Conservation (phyloP, 2,113 vertebrate genomes). For the Seriola quinqueradiata region DNA sequence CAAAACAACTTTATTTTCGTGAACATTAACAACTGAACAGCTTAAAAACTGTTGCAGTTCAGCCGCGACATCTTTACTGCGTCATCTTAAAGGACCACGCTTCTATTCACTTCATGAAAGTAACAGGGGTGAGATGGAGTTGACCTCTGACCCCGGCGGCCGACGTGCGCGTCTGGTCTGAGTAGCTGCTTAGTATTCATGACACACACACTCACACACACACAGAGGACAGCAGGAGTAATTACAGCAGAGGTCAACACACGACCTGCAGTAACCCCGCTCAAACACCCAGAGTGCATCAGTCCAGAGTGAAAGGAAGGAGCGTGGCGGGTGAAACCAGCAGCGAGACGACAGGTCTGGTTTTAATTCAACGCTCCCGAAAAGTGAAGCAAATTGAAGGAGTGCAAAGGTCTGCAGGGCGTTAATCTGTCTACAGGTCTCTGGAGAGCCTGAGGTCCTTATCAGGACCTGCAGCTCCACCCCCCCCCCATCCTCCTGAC, state of each 20-base stretch:
- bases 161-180: not conserved
- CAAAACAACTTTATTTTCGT: too few species aligned
- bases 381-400: not conserved
- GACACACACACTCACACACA: not conserved
- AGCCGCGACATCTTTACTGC: not conserved
- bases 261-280: not conserved
- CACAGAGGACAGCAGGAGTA: not conserved
- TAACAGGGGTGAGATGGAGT: not conserved
- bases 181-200: slow-evolving; percentile 40
- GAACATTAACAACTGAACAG: too few species aligned
- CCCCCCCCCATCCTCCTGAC: not conserved
- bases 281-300: not conserved
- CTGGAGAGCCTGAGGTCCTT: slow-evolving; percentile 18
- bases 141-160: slow-evolving; percentile 37
- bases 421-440: slow-evolving; percentile 1
- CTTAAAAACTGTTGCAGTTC: not conserved
- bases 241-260: not conserved
- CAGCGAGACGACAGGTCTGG: not conserved
- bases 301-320: not conserved
- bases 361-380: not conserved
- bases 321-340: not conserved
- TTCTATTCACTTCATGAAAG: not conserved
- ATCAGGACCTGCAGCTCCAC: slow-evolving; percentile 31
- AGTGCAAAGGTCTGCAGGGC: not conserved
- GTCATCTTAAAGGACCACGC: not conserved